Evolutionary conservation across 2,113 vertebrate genomes (phyloP).

Genomic region (Eolophus roseicapilla): DNA sequence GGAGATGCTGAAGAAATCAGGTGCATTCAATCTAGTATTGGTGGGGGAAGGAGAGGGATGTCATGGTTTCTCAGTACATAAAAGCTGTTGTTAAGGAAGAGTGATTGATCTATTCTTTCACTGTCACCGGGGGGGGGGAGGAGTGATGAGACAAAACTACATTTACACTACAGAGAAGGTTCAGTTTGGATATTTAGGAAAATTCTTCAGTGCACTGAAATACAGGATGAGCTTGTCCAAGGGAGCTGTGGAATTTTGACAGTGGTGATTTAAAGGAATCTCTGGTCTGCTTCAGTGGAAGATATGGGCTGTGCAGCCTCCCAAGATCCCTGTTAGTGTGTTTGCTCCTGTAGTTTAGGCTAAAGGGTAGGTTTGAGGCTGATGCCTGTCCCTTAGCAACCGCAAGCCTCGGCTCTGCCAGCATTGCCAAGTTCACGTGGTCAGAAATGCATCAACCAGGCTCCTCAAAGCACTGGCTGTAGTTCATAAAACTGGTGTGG

Average conservation of each 20-base stretch:
- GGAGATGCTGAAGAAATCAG: conserved; percentile 18
- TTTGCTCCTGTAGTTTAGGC: neutral
- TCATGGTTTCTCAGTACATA: conserved; percentile 1
- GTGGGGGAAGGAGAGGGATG: neutral
- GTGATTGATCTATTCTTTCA: conserved; percentile 25
- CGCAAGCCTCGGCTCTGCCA: neutral
- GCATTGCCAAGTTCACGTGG: neutral
- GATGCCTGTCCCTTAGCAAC: neutral
- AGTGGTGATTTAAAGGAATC: neutral
- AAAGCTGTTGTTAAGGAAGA: conserved; percentile 44
- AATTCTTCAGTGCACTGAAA: neutral
- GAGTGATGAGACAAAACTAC: neutral
- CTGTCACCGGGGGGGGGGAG: neutral
- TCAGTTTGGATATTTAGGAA: neutral
- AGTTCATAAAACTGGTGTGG: neutral
- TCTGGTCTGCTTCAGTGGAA: neutral
- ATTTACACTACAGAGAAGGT: neutral
- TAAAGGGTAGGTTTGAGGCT: neutral
- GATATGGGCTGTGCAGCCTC: neutral
- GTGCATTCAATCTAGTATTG: conserved; percentile 17
- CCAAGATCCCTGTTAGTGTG: neutral
- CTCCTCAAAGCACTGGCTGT: neutral
- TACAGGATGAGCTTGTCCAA: neutral
- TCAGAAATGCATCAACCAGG: neutral
- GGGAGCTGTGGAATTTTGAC: neutral